Conservation (phyloP, 2,797 vertebrate genomes). For the Dendrocincla fuliginosa region DNA sequence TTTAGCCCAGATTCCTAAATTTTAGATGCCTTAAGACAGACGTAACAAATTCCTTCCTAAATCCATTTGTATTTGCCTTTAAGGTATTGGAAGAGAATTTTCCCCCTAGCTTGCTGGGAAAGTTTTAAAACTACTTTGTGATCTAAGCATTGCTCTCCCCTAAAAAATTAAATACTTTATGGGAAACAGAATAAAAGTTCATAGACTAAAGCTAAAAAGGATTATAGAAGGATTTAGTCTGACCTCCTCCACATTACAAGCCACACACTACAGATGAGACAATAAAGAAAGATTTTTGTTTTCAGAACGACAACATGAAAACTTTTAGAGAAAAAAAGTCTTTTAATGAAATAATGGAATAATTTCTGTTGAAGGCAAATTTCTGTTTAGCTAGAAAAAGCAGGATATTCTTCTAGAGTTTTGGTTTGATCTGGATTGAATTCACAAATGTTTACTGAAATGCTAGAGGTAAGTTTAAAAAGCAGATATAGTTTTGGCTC, state of each 20-base stretch:
- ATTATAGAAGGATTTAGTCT: background rate
- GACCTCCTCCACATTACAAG: background rate
- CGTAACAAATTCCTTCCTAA: constrained; percentile 6
- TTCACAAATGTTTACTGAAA: background rate
- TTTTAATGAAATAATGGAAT: background rate
- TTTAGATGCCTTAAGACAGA: background rate
- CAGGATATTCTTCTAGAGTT: background rate
- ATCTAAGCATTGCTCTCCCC: background rate
- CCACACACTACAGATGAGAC: background rate
- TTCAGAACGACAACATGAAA: background rate
- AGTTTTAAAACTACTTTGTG: background rate
- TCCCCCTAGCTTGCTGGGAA: background rate
- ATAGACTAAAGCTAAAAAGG: background rate
- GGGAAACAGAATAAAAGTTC: background rate
- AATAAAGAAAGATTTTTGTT: background rate
- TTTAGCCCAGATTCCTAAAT: constrained; percentile 29
- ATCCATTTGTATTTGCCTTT: background rate
- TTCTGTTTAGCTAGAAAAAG: background rate
- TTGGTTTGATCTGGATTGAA: background rate
- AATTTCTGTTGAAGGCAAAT: background rate
- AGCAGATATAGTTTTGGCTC: background rate
- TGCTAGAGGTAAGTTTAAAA: background rate
- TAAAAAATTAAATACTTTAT: background rate
- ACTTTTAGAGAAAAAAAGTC: background rate
- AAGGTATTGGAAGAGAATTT: background rate